Conservation (phyloP, 1,140 invertebrate genomes). For the Sitodiplosis mosellana region DNA sequence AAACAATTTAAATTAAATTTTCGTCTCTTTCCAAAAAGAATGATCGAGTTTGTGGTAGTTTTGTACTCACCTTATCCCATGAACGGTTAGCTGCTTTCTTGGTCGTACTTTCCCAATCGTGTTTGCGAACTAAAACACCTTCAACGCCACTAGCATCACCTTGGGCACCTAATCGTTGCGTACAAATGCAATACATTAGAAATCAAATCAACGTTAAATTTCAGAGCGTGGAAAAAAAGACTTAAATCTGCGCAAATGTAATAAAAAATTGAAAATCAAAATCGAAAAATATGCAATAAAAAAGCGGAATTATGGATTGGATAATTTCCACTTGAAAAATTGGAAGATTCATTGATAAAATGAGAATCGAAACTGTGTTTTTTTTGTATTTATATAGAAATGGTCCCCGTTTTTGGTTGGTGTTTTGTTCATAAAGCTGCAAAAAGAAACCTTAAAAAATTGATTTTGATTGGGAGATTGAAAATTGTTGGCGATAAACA, state of each 20-base stretch:
- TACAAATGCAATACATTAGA: no score
- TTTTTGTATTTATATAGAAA: background rate
- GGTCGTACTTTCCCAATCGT: constrained; percentile 93
- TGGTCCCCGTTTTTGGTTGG: background rate
- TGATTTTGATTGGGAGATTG: no score
- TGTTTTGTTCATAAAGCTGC: background rate
- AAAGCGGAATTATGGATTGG: background rate
- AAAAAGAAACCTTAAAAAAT: background rate
- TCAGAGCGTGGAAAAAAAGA: background rate
- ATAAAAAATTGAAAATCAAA: background rate
- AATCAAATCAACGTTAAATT: no score
- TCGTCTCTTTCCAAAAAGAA: background rate
- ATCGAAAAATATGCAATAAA: no score
- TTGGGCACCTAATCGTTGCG: constrained; percentile 29
- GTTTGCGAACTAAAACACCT: constrained; percentile 79
- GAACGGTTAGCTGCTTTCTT: constrained; percentile 87
- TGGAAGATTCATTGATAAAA: background rate
- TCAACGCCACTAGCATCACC: constrained; percentile 70
- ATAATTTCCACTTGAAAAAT: background rate
- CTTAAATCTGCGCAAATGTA: background rate
- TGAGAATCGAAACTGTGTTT: background rate
- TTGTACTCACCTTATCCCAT: constrained; percentile 21
- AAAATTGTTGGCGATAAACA: no score
- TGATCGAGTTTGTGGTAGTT: no score
- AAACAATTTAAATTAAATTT: background rate